These are phyloP conservation scores for Cyphomyrus discorhynchus DNA, from an alignment of 2,113 vertebrate genomes.

Conservation along the genomic window DNA sequence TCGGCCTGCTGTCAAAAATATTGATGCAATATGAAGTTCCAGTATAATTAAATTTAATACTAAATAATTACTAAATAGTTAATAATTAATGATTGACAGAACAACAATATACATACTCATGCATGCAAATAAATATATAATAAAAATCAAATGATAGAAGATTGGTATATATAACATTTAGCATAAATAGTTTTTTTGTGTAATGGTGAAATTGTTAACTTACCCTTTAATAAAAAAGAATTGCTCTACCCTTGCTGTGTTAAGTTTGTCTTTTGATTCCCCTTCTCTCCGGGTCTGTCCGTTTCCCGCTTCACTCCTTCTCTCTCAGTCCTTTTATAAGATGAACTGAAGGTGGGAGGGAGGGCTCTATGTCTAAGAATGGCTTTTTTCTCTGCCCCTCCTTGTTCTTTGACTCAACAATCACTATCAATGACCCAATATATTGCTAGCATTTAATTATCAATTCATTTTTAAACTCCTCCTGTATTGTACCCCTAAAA, in stretches of 20 bases:
- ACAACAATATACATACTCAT: background rate
- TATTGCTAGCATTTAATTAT: background rate
- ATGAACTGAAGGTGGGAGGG: slow-evolving; percentile 21
- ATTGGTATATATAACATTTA: background rate
- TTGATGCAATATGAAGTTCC: background rate
- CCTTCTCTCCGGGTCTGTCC: background rate
- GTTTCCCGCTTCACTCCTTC: slow-evolving; percentile 23
- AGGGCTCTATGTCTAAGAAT: slow-evolving; percentile 36
- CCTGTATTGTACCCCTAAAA: background rate
- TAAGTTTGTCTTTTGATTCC: background rate
- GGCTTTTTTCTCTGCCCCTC: background rate
- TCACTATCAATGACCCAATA: background rate
- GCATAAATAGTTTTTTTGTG: background rate
- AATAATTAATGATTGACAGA: background rate
- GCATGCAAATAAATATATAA: background rate
- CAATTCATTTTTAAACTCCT: background rate
- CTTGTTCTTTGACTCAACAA: background rate
- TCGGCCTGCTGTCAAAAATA: background rate
- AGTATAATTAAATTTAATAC: background rate
- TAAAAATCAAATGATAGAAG: background rate
- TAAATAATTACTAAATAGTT: background rate
- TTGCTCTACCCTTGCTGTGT: background rate
- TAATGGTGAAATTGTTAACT: slow-evolving; percentile 26
- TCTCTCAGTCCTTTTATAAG: slow-evolving; percentile 46
- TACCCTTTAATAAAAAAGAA: slow-evolving; percentile 31